Base-by-base conservation (phyloP, 2,888 invertebrate genomes). In the Melinaea marsaeus region DNA sequence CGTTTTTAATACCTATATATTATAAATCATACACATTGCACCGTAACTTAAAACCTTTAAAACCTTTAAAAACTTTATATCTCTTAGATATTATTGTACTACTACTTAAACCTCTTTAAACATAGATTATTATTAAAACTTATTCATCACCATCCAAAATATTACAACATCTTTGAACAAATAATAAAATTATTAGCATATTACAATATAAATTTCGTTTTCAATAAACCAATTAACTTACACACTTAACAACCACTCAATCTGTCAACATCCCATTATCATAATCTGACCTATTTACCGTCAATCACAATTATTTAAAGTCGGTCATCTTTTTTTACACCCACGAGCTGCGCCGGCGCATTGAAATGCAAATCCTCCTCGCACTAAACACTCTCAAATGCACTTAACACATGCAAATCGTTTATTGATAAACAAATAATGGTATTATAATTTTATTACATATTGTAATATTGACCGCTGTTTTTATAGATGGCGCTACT, bases 361-460 rank as follows among this genome's bases (percentile, higher is more conserved):
- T 84, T 84, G 77, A 77, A 75, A 87, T 85, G 85, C 76, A 78
- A 85, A 88, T 84, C 82, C 76, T 47, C 37, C 71, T 77, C 75
- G 65, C 72, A 70, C 79, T 77, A 78, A 77, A 74, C 76, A 74
- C 78, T 71, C 74, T 77, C 75, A 72, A 69, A 71, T 78, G 78
- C 83, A 84, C 79, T 84, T 84, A 82, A 82, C 86, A 86, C 85
- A 89, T 89, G 88, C 88, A 84, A 88, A 89, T 88, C 80, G 78
- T 77, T 81, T 85, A 86, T 88, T 85, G 85, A 86, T 86, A 86
- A 85, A 86, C 88, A 86, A 88, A 87, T 86, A 86, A 85, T 85
- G 79, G 78, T 74, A 84, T 88, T 86, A 88, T 86, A 79, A 84
- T 85, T 83, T 86, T 86, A 88, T 88, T 81, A 79, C 79, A 76